Evolutionary conservation across 2,888 invertebrate species (phyloP), one percentile per base, ranked within the genome.

Genomic region (Campoplex nolae): DNA sequence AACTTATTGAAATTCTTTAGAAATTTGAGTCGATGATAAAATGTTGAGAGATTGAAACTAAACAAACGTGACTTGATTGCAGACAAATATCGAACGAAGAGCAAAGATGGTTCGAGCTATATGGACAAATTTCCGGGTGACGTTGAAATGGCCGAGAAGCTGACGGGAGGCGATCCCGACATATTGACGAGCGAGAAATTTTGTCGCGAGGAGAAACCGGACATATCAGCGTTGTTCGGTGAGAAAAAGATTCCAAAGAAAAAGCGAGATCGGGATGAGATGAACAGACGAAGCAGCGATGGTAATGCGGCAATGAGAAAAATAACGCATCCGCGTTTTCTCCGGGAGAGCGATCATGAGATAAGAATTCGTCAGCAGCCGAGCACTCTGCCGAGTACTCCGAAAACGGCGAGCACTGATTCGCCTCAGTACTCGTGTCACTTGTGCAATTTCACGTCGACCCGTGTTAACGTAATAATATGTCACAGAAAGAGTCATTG

Each of bases 121-220:
- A 97, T 97, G 97, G 96, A 97, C 88, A 97, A 97, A 93, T 98
- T 98, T 94, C 97, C 97, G 0, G 96, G 96, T 71, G 98, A 98
- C 94, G 96, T 98, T 2, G 95, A 96, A 79, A 96, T 95, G 83
- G 98, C 98, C 0, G 98, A 98, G 92, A 95, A 95, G 71, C 95
- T 96, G 83, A 96, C 97, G 3, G 96, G 96, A 42, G 97, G 97
- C 11, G 96, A 97, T 93, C 96, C 96, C 35, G 95, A 97, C 89
- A 97, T 97, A 88, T 94, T 97, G 65, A 95, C 95, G 9, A 95
- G 96, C 89, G 96, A 96, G 56, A 96, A 95, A 89, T 96, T 95
- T 89, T 92, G 91, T 51, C 95, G 95, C 0, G 95, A 95, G 85
- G 95, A 95, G 84, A 95, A 95, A 89, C 94, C 95, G 16, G 95